Base-by-base conservation (phyloP, 2,888 invertebrate genomes). In the Drosophila neonasuta region DNA sequence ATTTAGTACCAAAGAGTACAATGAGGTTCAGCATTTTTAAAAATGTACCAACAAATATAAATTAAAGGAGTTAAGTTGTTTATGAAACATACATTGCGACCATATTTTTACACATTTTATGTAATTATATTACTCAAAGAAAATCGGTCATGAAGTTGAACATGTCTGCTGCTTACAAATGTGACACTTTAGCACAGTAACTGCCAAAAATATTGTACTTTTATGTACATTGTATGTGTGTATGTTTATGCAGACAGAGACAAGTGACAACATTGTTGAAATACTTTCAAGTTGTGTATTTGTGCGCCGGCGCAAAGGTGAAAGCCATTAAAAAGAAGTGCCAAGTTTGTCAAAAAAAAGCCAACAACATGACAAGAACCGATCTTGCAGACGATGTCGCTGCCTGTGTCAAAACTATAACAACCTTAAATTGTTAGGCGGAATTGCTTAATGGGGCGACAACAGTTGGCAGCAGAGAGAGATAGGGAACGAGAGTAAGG, bases 391-490 rank as follows among this genome's bases (percentile, higher is more conserved):
- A 50, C 20, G 52, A 7, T 45, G 55, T 54, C 44, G 29, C 29
- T 42, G 29, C 11, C 30, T 36, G 46, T 59, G 52, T 54, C 62
- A 66, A 66, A 67, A 55, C 58, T 62, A 64, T 55, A 66, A 68
- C 73, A 69, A 48, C 55, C 60, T 51, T 65, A 58, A 69, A 60
- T 66, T 68, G 63, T 74, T 82, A 77, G 71, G 45, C 54, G 71
- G 75, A 83, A 80, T 74, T 84, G 51, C 69, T 77, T 70, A 75
- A 86, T 83, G 75, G 66, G 15, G 66, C 13, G 24, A 39, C 13
- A 41, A 41, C 30, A 34, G 34, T 36, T 36, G 36, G 6, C 36
- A n/a, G 44, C 32, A 52, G 51, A 71, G 60, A 36, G 20, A 20
- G 24, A 24, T 24, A 6, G 24, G 6, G 24, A 24, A 24, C 6